phyloP scores from a whole-genome alignment of 2,797 vertebrate genomes.

The Sphaeramia orbicularis region DNA sequence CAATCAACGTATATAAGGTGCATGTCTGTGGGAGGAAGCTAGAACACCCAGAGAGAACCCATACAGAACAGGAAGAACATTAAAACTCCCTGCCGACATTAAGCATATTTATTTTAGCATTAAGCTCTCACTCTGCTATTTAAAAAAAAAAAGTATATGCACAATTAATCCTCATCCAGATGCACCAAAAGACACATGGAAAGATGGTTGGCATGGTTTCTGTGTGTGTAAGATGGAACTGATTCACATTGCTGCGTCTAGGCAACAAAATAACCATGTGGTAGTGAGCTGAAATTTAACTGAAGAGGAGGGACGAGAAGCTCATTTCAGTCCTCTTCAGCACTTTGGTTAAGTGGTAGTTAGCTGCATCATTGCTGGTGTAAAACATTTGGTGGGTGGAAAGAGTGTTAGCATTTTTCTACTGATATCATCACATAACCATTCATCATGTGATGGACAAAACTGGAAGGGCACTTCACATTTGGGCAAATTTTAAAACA shows the following conservation, averaged over 20 bases:
- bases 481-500: too few relatives aligned
- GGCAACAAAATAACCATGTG: neutral
- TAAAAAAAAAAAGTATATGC: conserved; percentile 15
- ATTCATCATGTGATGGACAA: conserved; percentile 2
- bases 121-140: neutral
- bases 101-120: conserved; percentile 1
- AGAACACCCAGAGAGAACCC: too few relatives aligned
- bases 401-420: conserved; percentile 17
- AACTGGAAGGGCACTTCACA: neutral
- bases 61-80: too few relatives aligned
- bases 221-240: neutral
- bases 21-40: too few relatives aligned
- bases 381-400: conserved; percentile 24
- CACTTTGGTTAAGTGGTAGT: conserved; percentile 25
- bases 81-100: too few relatives aligned
- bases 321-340: conserved; percentile 30
- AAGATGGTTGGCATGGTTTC: conserved; percentile 21
- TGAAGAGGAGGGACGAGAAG: conserved; percentile 22
- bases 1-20: too few relatives aligned
- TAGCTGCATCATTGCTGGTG: conserved; percentile 6
- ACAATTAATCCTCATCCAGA: conserved; percentile 27
- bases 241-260: neutral
- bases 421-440: conserved; percentile 26
- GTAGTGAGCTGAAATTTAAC: conserved; percentile 26
- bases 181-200: neutral